Evolutionary conservation across 2,888 invertebrate species (phyloP).

Genomic region (Pachymerium ferrugineum): DNA sequence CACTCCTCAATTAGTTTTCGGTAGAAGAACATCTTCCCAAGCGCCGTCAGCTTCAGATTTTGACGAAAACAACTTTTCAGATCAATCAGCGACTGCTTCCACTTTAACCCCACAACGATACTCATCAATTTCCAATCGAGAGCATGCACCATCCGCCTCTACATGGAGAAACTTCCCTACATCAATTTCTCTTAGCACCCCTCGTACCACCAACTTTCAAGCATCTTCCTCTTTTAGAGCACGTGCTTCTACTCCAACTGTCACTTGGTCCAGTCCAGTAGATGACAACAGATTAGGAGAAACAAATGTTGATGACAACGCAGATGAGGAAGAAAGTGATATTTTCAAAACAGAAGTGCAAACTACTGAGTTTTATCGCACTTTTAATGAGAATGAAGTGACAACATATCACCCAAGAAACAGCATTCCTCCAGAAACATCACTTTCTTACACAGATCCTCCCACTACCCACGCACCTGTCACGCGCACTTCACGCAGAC

Average conservation of each 20-base stretch:
- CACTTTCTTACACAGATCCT: background rate
- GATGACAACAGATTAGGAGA: background rate
- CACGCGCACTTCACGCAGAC: background rate
- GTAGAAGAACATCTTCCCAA: background rate
- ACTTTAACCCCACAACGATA: background rate
- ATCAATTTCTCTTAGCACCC: background rate
- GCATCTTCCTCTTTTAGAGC: background rate
- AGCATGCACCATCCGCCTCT: too few species aligned
- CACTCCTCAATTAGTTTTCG: background rate
- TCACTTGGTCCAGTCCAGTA: background rate
- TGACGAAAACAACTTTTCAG: background rate
- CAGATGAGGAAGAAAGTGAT: background rate
- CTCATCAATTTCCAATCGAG: too few species aligned
- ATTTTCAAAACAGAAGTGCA: background rate
- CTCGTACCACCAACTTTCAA: background rate
- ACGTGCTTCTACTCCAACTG: background rate
- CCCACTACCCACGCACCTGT: background rate
- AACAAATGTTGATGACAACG: background rate
- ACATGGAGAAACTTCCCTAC: conserved; percentile 8
- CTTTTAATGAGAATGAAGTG: background rate
- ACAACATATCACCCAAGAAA: conserved; percentile 30
- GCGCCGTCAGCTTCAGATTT: background rate
- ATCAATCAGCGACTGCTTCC: background rate
- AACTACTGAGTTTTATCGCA: conserved; percentile 4
- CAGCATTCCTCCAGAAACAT: background rate